phyloP scores from a whole-genome alignment of 2,113 vertebrate species.

The Galeopterus variegatus region DNA sequence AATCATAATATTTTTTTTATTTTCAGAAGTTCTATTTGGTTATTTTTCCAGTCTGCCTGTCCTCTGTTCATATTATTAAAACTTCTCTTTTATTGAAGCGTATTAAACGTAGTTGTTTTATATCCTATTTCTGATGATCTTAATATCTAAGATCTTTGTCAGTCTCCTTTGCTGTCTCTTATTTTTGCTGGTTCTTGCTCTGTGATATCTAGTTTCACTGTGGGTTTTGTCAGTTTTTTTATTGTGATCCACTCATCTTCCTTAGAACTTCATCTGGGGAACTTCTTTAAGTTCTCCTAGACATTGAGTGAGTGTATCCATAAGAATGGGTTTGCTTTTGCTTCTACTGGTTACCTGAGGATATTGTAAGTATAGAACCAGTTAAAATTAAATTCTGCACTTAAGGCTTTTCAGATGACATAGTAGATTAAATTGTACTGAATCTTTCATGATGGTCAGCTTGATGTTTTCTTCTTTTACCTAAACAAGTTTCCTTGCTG shows the following conservation, averaged over 20 bases:
- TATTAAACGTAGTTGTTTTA: no score
- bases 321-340: neutral
- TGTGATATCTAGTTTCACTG: neutral
- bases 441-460: neutral
- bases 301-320: neutral
- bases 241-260: neutral
- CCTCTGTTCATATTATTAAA: neutral
- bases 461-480: neutral
- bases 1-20: neutral
- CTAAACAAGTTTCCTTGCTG: neutral
- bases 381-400: neutral
- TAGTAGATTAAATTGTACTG: conserved; percentile 8
- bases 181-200: neutral
- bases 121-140: neutral
- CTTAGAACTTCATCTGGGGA: neutral
- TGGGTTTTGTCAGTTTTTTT: neutral
- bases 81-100: neutral
- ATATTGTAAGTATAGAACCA: neutral
- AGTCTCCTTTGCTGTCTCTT: neutral
- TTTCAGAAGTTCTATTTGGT: neutral
- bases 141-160: neutral
- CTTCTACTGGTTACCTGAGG: neutral
- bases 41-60: neutral
- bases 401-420: neutral
- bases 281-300: neutral